These are phyloP conservation scores for Chalcis sispes DNA, from an alignment of 2,888 invertebrate genomes.

Conservation along the genomic window DNA sequence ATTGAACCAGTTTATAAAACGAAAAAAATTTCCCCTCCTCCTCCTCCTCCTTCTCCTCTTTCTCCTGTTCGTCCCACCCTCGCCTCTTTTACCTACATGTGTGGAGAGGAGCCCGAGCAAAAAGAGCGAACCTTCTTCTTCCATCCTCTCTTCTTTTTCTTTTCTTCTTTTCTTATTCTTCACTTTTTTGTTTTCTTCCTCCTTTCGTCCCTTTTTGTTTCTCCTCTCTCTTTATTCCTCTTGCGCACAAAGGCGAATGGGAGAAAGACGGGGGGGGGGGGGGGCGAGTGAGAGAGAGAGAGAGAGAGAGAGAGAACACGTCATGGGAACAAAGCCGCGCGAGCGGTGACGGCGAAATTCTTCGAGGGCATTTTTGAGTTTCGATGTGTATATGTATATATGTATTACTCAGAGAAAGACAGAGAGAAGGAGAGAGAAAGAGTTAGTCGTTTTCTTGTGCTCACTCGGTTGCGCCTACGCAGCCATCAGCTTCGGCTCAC, in stretches of 20 bases:
- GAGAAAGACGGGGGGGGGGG: no score
- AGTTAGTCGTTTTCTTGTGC: no score
- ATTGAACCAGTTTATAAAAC: conserved; percentile 76
- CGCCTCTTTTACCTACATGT: background rate
- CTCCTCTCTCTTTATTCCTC: conserved; percentile 42
- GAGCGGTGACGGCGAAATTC: conserved; percentile 42
- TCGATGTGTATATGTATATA: conserved; percentile 23
- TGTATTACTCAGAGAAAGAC: no score
- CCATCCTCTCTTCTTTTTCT: no score
- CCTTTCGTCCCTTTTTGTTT: background rate
- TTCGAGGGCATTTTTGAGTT: conserved; percentile 49
- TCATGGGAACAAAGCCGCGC: conserved; percentile 62
- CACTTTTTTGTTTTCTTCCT: no score
- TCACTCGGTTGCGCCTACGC: conserved; percentile 16
- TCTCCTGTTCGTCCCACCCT: background rate
- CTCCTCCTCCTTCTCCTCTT: conserved; percentile 65
- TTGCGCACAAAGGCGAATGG: conserved; percentile 34
- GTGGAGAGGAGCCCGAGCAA: background rate
- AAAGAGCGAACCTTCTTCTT: conserved; percentile 10
- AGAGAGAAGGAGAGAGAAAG: no score
- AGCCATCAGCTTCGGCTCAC: conserved; percentile 1
- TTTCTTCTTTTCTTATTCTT: background rate
- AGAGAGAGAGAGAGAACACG: no score
- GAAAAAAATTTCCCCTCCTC: conserved; percentile 73
- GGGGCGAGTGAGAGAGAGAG: no score